A percentile compares a stretch with the other conserved stretches of the same genome.
Evolutionary conservation across 2,113 vertebrate genomes (phyloP).

Genomic region (Percopsis transmontana): DNA sequence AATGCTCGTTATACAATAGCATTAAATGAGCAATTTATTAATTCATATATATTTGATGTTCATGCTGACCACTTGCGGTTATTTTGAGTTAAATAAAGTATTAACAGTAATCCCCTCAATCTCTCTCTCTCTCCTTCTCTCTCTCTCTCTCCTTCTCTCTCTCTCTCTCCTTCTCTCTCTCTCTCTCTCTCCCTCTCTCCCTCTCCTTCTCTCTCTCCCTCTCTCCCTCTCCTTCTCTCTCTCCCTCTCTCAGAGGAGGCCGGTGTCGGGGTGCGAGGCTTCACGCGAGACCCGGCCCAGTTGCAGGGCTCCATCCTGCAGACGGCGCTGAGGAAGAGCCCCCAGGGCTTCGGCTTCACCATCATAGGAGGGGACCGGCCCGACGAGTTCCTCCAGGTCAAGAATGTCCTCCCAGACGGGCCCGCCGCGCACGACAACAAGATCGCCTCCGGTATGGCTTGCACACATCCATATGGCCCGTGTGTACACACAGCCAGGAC

Average conservation of each 20-base stretch:
- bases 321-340: conserved; percentile 88
- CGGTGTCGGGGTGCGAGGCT: conserved; percentile 73
- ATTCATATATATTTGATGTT: too few relatives aligned
- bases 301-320: conserved; percentile 88
- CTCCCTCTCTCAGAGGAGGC: conserved; percentile 64
- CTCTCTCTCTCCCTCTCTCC: too few relatives aligned
- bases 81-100: not conserved
- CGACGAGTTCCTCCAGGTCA: conserved; percentile 97
- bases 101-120: not conserved
- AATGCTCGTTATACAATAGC: too few relatives aligned
- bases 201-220: not conserved
- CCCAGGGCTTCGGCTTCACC: conserved; percentile 96
- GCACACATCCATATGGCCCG: not conserved
- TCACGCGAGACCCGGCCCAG: conserved; percentile 91
- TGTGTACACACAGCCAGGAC: not conserved
- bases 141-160: conserved; percentile 3
- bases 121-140: not conserved
- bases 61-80: too few relatives aligned
- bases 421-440: conserved; percentile 94
- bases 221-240: conserved; percentile 1
- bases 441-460: conserved; percentile 87
- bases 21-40: too few relatives aligned
- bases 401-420: conserved; percentile 93
- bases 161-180: conserved; percentile 1
- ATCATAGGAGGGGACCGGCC: conserved; percentile 98